Evolutionary conservation across 2,113 vertebrate species (phyloP).

Genomic region (Gasterosteus aculeatus): DNA sequence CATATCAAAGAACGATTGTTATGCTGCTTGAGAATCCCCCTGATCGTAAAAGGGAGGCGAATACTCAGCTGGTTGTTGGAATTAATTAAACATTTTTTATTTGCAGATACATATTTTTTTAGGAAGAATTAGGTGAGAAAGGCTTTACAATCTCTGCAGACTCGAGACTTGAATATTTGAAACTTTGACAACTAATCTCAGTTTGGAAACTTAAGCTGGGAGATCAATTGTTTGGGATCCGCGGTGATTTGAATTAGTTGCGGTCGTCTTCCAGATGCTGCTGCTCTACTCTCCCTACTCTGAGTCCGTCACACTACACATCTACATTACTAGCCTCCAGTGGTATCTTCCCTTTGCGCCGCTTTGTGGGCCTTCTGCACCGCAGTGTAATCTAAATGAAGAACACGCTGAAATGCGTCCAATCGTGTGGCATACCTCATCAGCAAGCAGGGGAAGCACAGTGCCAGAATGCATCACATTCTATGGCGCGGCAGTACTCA

Average conservation of each 20-base stretch:
- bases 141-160: conserved; percentile 12
- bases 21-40: too few species aligned
- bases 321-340: conserved; percentile 24
- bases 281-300: conserved; percentile 31
- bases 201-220: conserved; percentile 50
- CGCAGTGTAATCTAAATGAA: conserved; percentile 20
- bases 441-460: conserved; percentile 1
- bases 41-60: not conserved
- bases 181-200: conserved; percentile 50
- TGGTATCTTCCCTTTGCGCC: conserved; percentile 2
- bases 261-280: conserved; percentile 54
- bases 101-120: conserved; percentile 4
- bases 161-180: conserved; percentile 25
- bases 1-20: not conserved
- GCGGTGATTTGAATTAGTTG: conserved; percentile 58
- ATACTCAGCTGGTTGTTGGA: conserved; percentile 6
- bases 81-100: conserved; percentile 8
- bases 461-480: not conserved
- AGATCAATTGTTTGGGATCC: conserved; percentile 55
- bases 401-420: not conserved
- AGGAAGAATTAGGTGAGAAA: conserved; percentile 7
- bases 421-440: conserved; percentile 25
- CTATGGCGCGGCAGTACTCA: conserved; percentile 69
- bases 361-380: conserved; percentile 17
- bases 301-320: conserved; percentile 13